phyloP scores from a whole-genome alignment of 1,140 invertebrate species.

The Lordiphosa clarofinis region DNA sequence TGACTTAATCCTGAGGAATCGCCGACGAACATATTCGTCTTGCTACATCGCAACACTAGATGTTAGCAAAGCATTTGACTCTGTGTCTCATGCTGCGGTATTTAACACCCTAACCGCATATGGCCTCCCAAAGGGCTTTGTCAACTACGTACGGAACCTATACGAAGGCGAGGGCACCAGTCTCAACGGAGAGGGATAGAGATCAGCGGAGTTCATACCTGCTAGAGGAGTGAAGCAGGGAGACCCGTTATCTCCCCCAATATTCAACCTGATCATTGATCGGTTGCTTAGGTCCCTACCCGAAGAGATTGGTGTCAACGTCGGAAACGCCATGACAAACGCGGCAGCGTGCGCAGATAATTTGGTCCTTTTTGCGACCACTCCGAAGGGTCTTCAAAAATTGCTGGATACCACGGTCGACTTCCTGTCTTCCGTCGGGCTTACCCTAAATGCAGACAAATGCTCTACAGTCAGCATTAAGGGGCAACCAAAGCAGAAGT shows the following conservation, averaged over 20 bases:
- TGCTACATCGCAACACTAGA: conserved; percentile 23
- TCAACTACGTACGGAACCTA: conserved; percentile 12
- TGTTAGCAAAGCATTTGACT: conserved; percentile 25
- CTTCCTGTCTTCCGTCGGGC: conserved; percentile 15
- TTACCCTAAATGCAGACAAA: background rate
- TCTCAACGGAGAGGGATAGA: conserved; percentile 4
- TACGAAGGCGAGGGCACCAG: conserved; percentile 11
- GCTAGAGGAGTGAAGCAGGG: conserved; percentile 23
- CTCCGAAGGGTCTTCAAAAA: conserved; percentile 8
- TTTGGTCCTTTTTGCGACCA: conserved; percentile 4
- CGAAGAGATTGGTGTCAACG: conserved; percentile 10
- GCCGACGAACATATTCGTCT: conserved; percentile 8
- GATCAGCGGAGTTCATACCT: conserved; percentile 13
- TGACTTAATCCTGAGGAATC: conserved; percentile 24
- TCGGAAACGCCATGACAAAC: conserved; percentile 6
- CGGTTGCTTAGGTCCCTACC: conserved; percentile 19
- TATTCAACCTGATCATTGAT: conserved; percentile 25
- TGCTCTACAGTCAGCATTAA: no score
- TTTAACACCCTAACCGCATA: conserved; percentile 10
- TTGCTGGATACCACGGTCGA: conserved; percentile 10
- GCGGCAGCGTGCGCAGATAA: conserved; percentile 9
- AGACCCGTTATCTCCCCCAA: conserved; percentile 10
- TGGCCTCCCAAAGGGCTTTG: conserved; percentile 12
- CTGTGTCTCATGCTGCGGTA: background rate
- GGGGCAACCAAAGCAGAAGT: no score